phyloP scores from a whole-genome alignment of 2,888 invertebrate genomes.

The Pasiphila rectangulata region DNA sequence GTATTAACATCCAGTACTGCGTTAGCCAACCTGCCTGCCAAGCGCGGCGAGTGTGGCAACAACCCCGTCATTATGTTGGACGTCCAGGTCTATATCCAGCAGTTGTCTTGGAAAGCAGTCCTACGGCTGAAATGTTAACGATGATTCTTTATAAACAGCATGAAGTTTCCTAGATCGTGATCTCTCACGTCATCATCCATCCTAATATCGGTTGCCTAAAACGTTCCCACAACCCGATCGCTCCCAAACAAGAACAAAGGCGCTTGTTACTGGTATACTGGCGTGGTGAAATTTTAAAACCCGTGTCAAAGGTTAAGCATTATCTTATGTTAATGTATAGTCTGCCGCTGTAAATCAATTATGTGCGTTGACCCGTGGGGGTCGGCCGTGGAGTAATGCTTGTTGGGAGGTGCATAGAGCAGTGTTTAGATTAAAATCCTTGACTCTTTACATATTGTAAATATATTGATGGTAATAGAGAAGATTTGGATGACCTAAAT shows the following conservation, averaged over 20 bases:
- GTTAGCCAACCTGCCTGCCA: too few species aligned
- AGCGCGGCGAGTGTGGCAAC: too few species aligned
- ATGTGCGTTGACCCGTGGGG: conserved; percentile 69
- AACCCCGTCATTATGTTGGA: too few species aligned
- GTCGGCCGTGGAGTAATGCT: conserved; percentile 36
- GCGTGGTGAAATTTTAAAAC: conserved; percentile 71
- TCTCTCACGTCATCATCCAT: neutral
- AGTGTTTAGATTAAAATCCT: too few species aligned
- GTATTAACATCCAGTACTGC: too few species aligned
- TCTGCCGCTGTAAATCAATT: conserved; percentile 73
- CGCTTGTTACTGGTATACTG: conserved; percentile 46
- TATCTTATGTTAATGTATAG: conserved; percentile 79
- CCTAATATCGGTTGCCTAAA: neutral
- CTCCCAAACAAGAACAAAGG: conserved; percentile 38
- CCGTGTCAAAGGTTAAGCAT: conserved; percentile 73
- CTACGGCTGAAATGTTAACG: too few species aligned
- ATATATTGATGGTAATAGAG: too few species aligned
- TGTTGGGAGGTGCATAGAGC: conserved; percentile 7
- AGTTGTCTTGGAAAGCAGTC: too few species aligned
- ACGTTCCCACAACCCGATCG: conserved; percentile 16
- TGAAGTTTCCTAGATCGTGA: too few species aligned
- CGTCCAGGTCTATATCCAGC: too few species aligned
- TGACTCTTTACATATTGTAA: too few species aligned
- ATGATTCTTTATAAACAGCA: neutral
- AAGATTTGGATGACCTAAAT: too few species aligned